phyloP scores from a whole-genome alignment of 1,140 invertebrate species.

The Tetramorium parvispinum region DNA sequence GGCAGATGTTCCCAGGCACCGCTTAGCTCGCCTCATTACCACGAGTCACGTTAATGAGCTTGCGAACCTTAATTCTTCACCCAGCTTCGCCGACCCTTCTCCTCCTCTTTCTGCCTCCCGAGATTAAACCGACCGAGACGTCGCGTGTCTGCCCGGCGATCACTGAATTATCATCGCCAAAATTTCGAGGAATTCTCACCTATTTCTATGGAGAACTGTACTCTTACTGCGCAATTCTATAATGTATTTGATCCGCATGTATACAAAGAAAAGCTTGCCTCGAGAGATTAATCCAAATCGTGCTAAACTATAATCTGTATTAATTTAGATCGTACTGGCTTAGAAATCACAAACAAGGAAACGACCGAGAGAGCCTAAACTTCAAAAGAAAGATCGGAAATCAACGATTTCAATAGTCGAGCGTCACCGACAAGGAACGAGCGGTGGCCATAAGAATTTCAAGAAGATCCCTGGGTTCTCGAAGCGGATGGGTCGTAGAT shows the following conservation, averaged over 20 bases:
- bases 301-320: background rate
- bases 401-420: background rate
- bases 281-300: background rate
- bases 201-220: background rate
- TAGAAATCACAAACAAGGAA: background rate
- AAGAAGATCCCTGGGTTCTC: conserved; percentile 62
- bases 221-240: background rate
- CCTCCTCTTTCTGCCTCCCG: conserved; percentile 11
- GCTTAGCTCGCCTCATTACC: conserved; percentile 72
- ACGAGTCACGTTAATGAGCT: conserved; percentile 74
- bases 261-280: background rate
- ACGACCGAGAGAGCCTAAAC: background rate
- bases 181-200: conserved; percentile 12
- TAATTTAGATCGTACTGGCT: background rate
- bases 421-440: background rate
- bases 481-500: conserved; percentile 76
- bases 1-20: conserved; percentile 67
- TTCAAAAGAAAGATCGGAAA: background rate
- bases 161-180: conserved; percentile 19
- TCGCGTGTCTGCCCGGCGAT: conserved; percentile 37
- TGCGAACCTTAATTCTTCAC: conserved; percentile 71
- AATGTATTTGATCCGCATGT: background rate
- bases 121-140: conserved; percentile 58
- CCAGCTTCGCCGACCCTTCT: conserved; percentile 39
- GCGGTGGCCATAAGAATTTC: conserved; percentile 64